Evolutionary conservation across 2,113 vertebrate species (phyloP).

Genomic region (Perca flavescens): DNA sequence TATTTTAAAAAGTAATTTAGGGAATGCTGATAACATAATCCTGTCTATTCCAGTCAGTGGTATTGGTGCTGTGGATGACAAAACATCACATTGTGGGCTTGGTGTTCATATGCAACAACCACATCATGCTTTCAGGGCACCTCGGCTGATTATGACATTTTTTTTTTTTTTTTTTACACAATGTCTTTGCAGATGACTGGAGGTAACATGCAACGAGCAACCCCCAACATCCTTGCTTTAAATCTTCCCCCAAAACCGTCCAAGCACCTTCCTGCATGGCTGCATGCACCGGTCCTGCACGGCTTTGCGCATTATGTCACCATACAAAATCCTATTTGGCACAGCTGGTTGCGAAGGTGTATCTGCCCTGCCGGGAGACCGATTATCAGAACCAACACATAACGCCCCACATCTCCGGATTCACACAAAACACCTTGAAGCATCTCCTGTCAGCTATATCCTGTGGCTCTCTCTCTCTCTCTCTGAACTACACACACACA

Average conservation of each 20-base stretch:
- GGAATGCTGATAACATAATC: too few relatives aligned
- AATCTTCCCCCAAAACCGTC: background rate
- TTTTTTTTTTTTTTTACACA: too few relatives aligned
- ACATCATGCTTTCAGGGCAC: too few relatives aligned
- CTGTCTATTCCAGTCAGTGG: too few relatives aligned
- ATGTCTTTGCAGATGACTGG: background rate
- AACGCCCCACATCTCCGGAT: conserved; percentile 21
- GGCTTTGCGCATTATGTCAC: conserved; percentile 73
- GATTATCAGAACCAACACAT: background rate
- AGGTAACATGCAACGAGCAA: conserved; percentile 13
- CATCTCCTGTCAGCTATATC: conserved; percentile 34
- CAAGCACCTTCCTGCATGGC: background rate
- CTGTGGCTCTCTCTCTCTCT: too few relatives aligned
- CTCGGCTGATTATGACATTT: too few relatives aligned
- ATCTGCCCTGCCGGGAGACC: background rate
- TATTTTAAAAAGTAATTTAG: too few relatives aligned
- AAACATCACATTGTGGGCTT: too few relatives aligned
- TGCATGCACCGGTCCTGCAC: conserved; percentile 33
- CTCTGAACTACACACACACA: background rate
- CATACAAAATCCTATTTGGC: conserved; percentile 3
- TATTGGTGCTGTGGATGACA: too few relatives aligned
- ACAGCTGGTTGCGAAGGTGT: background rate
- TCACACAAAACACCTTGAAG: conserved; percentile 3
- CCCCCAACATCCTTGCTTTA: background rate
- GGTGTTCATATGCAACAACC: too few relatives aligned